phyloP scores from a whole-genome alignment of 2,113 vertebrate genomes.

The Podocnemis expansa region DNA sequence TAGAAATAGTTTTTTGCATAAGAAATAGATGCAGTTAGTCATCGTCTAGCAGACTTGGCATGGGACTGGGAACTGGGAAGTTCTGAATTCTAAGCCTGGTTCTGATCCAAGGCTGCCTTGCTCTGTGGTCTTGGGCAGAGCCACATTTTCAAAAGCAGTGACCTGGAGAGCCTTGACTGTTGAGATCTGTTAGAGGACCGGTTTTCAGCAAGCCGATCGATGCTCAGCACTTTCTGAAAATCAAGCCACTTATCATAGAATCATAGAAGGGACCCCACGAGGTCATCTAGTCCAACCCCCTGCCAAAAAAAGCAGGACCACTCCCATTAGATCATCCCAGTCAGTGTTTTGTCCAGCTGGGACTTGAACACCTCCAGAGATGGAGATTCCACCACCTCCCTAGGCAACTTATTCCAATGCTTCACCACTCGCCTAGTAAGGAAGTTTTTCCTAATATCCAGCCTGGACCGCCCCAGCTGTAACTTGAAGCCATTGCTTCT shows the following conservation, averaged over 20 bases:
- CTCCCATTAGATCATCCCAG: too few species aligned
- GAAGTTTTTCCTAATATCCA: too few species aligned
- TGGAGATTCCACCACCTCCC: too few species aligned
- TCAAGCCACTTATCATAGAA: not conserved
- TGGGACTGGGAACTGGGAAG: not conserved
- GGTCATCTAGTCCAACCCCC: too few species aligned
- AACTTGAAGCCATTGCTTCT: too few species aligned
- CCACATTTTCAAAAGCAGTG: not conserved
- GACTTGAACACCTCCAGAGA: too few species aligned
- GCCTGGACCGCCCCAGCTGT: too few species aligned
- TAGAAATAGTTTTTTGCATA: not conserved
- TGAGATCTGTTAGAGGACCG: not conserved
- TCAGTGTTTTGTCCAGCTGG: too few species aligned
- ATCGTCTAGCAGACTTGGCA: not conserved
- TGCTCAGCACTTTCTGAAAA: not conserved
- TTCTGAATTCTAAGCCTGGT: not conserved
- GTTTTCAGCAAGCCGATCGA: rapidly evolving
- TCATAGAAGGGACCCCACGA: too few species aligned
- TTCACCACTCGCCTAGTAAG: too few species aligned
- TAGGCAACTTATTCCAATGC: too few species aligned
- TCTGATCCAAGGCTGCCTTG: not conserved
- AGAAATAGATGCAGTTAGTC: conserved; percentile 40
- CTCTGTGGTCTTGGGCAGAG: rapidly evolving
- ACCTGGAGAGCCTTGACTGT: not conserved
- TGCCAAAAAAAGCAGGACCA: too few species aligned